Conservation (phyloP, 2,888 invertebrate species). For the Pheosia gnoma region DNA sequence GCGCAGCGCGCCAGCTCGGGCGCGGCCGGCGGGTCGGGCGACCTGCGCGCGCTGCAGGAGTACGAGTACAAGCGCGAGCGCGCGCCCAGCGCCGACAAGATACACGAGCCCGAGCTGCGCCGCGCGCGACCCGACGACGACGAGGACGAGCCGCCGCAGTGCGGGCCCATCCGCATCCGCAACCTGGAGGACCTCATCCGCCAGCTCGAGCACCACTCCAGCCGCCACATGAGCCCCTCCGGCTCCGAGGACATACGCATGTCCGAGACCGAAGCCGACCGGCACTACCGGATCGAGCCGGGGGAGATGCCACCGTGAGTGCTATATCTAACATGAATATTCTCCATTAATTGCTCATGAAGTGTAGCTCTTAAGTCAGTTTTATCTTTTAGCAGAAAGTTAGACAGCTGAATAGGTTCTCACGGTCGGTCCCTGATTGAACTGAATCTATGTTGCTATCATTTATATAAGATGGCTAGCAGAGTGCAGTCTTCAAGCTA, state of each 20-base stretch:
- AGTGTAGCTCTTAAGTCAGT: too few relatives aligned
- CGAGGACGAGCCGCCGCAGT: constrained; percentile 90
- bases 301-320: constrained; percentile 75
- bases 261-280: constrained; percentile 95
- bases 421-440: too few relatives aligned
- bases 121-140: constrained; percentile 81
- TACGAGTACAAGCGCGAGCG: constrained; percentile 85
- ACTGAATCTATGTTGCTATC: too few relatives aligned
- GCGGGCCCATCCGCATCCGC: constrained; percentile 94
- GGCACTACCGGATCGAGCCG: constrained; percentile 92
- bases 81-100: constrained; percentile 88
- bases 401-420: too few relatives aligned
- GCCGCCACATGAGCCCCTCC: constrained; percentile 94
- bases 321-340: neutral
- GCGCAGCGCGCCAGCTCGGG: constrained; percentile 85
- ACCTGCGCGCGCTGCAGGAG: constrained; percentile 78
- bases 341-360: too few relatives aligned
- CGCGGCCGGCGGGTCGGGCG: constrained; percentile 68
- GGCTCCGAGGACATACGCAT: constrained; percentile 95
- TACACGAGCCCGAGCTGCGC: constrained; percentile 88
- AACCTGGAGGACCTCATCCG: constrained; percentile 96
- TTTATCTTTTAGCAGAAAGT: too few relatives aligned
- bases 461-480: too few relatives aligned
- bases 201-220: constrained; percentile 93
- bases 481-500: neutral